phyloP scores from a whole-genome alignment of 2,888 invertebrate species.

The Craniophora ligustri region DNA sequence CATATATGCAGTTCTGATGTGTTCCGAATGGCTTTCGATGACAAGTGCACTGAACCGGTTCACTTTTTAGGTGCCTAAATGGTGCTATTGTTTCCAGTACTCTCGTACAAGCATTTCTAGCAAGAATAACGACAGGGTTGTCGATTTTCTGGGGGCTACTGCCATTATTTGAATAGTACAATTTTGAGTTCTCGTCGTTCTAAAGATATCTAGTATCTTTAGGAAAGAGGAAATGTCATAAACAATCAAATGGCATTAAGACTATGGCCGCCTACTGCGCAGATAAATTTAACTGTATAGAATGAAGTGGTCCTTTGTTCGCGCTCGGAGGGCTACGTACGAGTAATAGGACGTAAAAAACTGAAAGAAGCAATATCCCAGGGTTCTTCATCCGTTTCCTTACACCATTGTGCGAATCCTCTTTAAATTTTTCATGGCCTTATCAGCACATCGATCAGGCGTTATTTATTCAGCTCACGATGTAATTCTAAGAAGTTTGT shows the following conservation, averaged over 20 bases:
- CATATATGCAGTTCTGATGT: constrained; percentile 77
- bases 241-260: constrained; percentile 65
- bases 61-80: constrained; percentile 84
- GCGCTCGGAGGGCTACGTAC: constrained; percentile 65
- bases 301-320: constrained; percentile 74
- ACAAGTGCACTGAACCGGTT: constrained; percentile 81
- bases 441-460: constrained; percentile 84
- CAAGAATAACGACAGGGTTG: constrained; percentile 56
- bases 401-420: constrained; percentile 72
- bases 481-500: constrained; percentile 80
- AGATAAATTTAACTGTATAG: constrained; percentile 65
- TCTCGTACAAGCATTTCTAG: constrained; percentile 65
- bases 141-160: constrained; percentile 29
- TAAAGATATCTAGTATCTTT: no score
- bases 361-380: constrained; percentile 73
- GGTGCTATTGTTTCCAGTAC: constrained; percentile 81
- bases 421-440: constrained; percentile 81
- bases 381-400: constrained; percentile 69
- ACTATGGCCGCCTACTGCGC: constrained; percentile 46
- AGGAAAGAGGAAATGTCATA: constrained; percentile 53
- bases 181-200: constrained; percentile 21
- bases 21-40: constrained; percentile 86
- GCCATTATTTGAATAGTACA: constrained; percentile 35
- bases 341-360: constrained; percentile 70
- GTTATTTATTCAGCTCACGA: constrained; percentile 84